These are phyloP conservation scores for Hydractinia echinata DNA, from an alignment of 30 jellyfish, hydroid and myxozoan genomes.

Conservation along the genomic window DNA sequence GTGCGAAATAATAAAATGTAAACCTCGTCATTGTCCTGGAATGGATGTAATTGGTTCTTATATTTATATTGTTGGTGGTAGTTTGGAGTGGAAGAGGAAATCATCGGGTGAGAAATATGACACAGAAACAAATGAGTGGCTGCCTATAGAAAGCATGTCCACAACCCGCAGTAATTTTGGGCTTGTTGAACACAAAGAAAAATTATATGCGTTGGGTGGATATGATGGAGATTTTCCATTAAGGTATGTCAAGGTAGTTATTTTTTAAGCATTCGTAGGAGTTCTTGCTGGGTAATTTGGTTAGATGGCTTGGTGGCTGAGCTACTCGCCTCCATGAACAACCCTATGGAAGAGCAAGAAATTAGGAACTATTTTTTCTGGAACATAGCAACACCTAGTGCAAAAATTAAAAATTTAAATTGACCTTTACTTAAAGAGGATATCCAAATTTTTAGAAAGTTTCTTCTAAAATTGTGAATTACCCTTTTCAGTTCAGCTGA, in stretches of 20 bases:
- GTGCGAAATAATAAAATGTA: conserved; percentile 59
- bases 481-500: conserved; percentile 59
- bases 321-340: too few relatives aligned
- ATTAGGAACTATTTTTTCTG: too few relatives aligned
- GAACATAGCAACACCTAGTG: too few relatives aligned
- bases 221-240: conserved; percentile 86
- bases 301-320: too few relatives aligned
- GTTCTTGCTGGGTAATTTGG: too few relatives aligned
- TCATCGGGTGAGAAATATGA: conserved; percentile 64
- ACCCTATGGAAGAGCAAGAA: too few relatives aligned
- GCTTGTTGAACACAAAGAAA: conserved; percentile 60
- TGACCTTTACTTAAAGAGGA: too few relatives aligned
- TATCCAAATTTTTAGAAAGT: not conserved
- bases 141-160: conserved; percentile 43
- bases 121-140: conserved; percentile 71
- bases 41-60: conserved; percentile 57
- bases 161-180: conserved; percentile 86
- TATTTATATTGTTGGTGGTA: conserved; percentile 82
- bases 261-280: too few relatives aligned
- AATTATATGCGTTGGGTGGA: conserved; percentile 92
- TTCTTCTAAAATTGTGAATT: not conserved
- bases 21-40: conserved; percentile 96
- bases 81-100: conserved; percentile 87
- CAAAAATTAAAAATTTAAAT: too few relatives aligned
- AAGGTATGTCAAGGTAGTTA: conserved; percentile 36